Evolutionary conservation across 2,797 vertebrate species (phyloP), one percentile per base, ranked within the genome.

Genomic region (Sciaenops ocellatus): DNA sequence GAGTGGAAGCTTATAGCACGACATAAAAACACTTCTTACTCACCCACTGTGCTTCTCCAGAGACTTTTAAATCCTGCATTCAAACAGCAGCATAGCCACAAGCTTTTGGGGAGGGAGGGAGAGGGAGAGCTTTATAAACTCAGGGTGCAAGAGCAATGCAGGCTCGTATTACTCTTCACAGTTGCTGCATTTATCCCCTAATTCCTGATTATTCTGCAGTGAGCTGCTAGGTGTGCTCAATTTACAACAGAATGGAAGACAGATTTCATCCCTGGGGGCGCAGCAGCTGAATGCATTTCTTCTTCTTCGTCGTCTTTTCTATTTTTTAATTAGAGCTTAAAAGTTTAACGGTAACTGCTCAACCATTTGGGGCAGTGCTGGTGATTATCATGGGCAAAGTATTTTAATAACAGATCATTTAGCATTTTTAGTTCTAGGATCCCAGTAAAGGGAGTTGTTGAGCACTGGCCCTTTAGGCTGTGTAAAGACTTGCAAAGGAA

Each of bases 181-280:
- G 87, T 87, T 73, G 63, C 85, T 91, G 89, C 89, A 92, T 95
- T 94, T 83, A 94, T 93, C 90, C 88, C 67, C 78, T 94, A 94
- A 94, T 94, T 94, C 92, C 86, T 89, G 92, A 94, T 93, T 94
- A 94, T 95, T 91, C 87, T 67, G 90, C 91, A 88, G 89, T 85
- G 86, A 94, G 91, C 89, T 90, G 85, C 85, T 93, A 95, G 92
- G 92, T 95, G 91, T 89, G 89, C 85, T 94, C 89, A 91, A 87
- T 92, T 94, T 92, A 92, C 90, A 93, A 92, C 81, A 83, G 88
- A 87, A 90, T 87, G 90, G 85, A 82, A 94, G 91, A 95, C 90
- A 87, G 87, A 94, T 93, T 87, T 90, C 86, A 82, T 86, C 90
- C 90, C 82, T 30, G 56, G 66, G 84, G 87, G 74, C 16, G 59